These are phyloP conservation scores for Eilema griseolum DNA, from an alignment of 2,888 invertebrate species.

Conservation along the genomic window DNA sequence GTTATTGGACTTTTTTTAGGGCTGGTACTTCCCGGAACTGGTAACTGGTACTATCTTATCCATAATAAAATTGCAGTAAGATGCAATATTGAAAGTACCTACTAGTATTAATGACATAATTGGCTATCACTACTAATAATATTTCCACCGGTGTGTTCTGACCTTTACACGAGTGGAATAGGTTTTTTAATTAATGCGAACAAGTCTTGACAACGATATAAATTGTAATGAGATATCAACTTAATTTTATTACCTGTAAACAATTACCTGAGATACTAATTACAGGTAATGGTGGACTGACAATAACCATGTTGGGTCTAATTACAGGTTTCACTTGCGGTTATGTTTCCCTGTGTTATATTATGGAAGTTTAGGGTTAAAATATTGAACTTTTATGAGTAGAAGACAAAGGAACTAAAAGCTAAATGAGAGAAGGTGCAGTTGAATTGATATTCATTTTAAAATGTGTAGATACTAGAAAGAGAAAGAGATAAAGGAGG, in stretches of 20 bases:
- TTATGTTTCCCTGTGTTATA: not conserved
- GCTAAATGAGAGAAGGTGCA: not conserved
- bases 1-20: too few species aligned
- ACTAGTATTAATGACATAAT: slow-evolving; percentile 7
- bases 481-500: too few species aligned
- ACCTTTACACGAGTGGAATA: slow-evolving; percentile 34
- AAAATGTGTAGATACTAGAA: too few species aligned
- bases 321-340: not conserved
- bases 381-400: not conserved
- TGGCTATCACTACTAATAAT: not conserved
- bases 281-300: slow-evolving; percentile 27
- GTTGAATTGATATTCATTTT: too few species aligned
- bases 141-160: slow-evolving; percentile 16
- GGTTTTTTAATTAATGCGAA: slow-evolving; percentile 32
- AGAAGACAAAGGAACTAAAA: not conserved
- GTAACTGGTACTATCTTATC: too few species aligned
- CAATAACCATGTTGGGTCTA: not conserved
- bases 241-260: slow-evolving; percentile 43
- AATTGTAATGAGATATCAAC: slow-evolving; percentile 37
- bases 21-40: too few species aligned
- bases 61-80: not conserved
- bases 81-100: not conserved
- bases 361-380: not conserved
- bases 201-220: slow-evolving; percentile 25
- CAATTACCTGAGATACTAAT: slow-evolving; percentile 31